These are phyloP conservation scores for Falco rusticolus DNA, from an alignment of 2,797 vertebrate species.

Conservation along the genomic window DNA sequence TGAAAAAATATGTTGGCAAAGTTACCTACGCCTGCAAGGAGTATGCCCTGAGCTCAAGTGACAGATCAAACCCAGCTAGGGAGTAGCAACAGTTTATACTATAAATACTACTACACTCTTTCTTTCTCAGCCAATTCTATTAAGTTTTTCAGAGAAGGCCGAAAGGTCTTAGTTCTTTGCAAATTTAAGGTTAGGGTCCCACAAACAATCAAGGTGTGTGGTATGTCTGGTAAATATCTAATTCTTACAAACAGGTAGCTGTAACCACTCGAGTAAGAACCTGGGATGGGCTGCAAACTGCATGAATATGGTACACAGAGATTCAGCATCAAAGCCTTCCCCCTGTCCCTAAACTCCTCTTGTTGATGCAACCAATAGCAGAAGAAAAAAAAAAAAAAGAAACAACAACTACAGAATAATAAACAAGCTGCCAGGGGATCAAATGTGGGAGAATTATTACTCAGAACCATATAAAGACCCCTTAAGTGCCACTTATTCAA, in stretches of 20 bases:
- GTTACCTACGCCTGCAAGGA: background rate
- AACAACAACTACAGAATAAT: background rate
- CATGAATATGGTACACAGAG: background rate
- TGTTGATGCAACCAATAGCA: background rate
- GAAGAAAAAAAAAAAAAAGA: background rate
- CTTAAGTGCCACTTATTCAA: background rate
- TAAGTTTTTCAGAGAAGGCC: background rate
- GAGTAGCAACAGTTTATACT: background rate
- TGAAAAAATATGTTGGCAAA: slow-evolving; percentile 27
- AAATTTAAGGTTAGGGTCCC: background rate
- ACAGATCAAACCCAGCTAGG: slow-evolving; percentile 35
- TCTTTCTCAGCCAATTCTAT: background rate
- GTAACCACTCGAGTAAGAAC: background rate
- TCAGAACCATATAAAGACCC: background rate
- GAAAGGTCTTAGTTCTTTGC: background rate
- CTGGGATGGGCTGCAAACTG: background rate
- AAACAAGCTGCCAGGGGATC: background rate
- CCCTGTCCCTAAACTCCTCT: background rate
- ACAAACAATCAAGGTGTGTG: background rate
- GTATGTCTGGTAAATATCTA: background rate
- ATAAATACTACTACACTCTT: background rate
- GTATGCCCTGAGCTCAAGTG: background rate
- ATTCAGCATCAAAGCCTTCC: background rate
- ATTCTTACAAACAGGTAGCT: background rate
- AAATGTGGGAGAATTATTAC: background rate